A percentile compares a stretch with the other conserved stretches of the same genome.
Evolutionary conservation across 2,888 invertebrate species (phyloP).

Genomic region (Drosophila seclusa): DNA sequence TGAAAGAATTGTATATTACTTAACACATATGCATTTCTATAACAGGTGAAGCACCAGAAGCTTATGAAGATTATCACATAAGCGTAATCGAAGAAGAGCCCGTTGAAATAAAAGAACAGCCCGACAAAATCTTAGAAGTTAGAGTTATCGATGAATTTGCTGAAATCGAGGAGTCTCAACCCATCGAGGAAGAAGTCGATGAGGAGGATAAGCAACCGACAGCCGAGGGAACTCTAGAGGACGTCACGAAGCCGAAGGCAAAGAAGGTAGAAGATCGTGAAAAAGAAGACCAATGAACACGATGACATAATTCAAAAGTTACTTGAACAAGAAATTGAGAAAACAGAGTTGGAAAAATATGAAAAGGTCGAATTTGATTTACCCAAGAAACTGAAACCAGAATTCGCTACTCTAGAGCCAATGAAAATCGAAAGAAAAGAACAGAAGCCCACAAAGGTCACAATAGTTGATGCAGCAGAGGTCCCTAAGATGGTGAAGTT

Average conservation of each 20-base stretch:
- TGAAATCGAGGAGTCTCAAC: slow-evolving; percentile 76
- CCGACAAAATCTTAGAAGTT: slow-evolving; percentile 80
- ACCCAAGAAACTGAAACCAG: slow-evolving; percentile 80
- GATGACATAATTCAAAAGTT: slow-evolving; percentile 83
- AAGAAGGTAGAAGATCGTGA: slow-evolving; percentile 81
- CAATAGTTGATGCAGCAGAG: slow-evolving; percentile 87
- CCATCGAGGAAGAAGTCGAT: slow-evolving; percentile 80
- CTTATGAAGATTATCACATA: slow-evolving; percentile 85
- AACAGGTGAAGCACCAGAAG: slow-evolving; percentile 79
- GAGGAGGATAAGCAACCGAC: slow-evolving; percentile 72
- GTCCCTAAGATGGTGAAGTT: slow-evolving; percentile 89
- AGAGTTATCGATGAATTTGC: slow-evolving; percentile 78
- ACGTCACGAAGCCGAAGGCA: slow-evolving; percentile 68
- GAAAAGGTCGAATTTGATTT: slow-evolving; percentile 84
- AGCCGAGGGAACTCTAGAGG: slow-evolving; percentile 46
- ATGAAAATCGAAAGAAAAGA: slow-evolving; percentile 88
- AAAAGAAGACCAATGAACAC: slow-evolving; percentile 83
- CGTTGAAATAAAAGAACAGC: slow-evolving; percentile 81
- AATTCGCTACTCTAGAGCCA: slow-evolving; percentile 83
- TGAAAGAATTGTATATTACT: slow-evolving; percentile 36
- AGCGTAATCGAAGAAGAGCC: slow-evolving; percentile 84
- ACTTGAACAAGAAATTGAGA: slow-evolving; percentile 83
- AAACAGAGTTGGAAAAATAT: slow-evolving; percentile 85
- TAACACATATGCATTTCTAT: slow-evolving; percentile 44
- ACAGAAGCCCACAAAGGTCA: slow-evolving; percentile 88